Evolutionary conservation across 2,113 vertebrate genomes (phyloP), one percentile per base, ranked within the genome.

Genomic region (Amphiprion percula): DNA sequence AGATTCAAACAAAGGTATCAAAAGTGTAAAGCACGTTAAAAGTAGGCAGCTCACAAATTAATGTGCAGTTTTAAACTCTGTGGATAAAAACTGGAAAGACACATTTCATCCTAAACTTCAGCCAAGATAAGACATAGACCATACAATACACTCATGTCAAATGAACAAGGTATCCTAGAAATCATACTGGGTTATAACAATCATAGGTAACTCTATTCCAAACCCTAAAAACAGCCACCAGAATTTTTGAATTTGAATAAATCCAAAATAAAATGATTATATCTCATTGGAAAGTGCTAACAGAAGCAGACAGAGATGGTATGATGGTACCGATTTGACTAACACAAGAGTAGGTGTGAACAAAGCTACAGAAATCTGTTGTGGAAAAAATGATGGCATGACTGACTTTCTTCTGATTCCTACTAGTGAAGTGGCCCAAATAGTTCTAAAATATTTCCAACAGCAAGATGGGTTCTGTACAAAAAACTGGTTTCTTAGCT

Each of bases 1-100:
- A 71, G 16, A 66, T 16, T 63, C 19, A 59, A 80, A n/a, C 16
- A 46, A 79, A 74, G 19, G 47, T 24, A 59, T 60, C 63, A 39
- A 15, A 5, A 61, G n/a, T 10, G 61, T 56, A 64, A 53, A 70
- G 50, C 5, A 68, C 19, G 55, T n/a, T 59, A 76, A 61, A 70
- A 68, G 5, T 6, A 15, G 11, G 49, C 46, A 37, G 3, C 12
- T 37, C 33, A 33, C 4, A 19, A 21, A 30, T 10, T n/a, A 10
- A 49, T 28, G 50, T 41, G 17, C n/a, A 23, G 37, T 24, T 69
- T 37, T 21, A 10, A 1, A 0, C 16, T 19, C 1, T 44, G 11
- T 37, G 33, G 33, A 11, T 23, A 37, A 17, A 14, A 46, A 49
- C 15, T 44, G n/a, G 3, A 47, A 47, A 47, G 12, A 19, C 8